A percentile compares a stretch with the other conserved stretches of the same genome.
These are phyloP conservation scores for Heterotilapia buettikoferi DNA, from an alignment of 2,113 vertebrate genomes.

Conservation along the genomic window DNA sequence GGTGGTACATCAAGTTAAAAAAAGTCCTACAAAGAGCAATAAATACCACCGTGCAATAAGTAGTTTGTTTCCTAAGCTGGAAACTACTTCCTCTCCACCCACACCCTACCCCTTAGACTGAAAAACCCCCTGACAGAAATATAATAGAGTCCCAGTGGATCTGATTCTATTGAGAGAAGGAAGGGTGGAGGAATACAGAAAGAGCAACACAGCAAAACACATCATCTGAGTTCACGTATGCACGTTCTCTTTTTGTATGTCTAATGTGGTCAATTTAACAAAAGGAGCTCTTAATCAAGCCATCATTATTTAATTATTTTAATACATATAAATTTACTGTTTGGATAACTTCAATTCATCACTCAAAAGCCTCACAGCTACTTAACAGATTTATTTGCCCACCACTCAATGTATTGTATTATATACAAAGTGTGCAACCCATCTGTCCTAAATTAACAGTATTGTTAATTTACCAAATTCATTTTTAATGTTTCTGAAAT, in stretches of 20 bases:
- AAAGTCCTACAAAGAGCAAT: neutral
- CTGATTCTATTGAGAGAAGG: conserved; percentile 42
- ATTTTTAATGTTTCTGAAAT: neutral
- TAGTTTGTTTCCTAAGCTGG: neutral
- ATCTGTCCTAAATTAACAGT: neutral
- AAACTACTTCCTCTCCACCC: conserved; percentile 65
- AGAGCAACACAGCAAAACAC: conserved; percentile 4
- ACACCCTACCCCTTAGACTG: conserved; percentile 15
- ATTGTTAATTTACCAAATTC: neutral
- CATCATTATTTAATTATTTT: neutral
- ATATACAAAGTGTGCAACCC: neutral
- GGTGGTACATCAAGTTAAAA: neutral
- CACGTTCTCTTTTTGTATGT: neutral
- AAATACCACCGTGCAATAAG: neutral
- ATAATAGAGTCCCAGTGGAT: conserved; percentile 36
- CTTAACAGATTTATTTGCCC: neutral
- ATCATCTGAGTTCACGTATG: neutral
- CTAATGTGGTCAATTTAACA: neutral
- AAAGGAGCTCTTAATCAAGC: neutral
- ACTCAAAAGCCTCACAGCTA: neutral
- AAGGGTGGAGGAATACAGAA: conserved; percentile 37
- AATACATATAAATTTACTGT: neutral
- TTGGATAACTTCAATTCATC: neutral
- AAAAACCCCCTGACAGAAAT: conserved; percentile 18
- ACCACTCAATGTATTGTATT: neutral